phyloP scores from a whole-genome alignment of 2,797 vertebrate species.

The Botia almorhae region DNA sequence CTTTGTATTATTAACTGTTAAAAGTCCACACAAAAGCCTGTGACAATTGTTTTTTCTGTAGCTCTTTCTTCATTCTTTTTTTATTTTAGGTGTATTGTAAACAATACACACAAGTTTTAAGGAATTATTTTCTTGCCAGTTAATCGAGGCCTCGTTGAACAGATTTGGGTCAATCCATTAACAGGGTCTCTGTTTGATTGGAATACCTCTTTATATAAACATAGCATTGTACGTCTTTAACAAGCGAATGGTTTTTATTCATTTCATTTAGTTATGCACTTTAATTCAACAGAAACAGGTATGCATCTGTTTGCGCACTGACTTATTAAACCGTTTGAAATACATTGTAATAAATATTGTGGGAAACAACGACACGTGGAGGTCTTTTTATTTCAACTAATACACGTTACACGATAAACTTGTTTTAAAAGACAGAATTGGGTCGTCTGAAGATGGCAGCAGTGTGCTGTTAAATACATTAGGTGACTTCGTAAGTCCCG shows the following conservation, averaged over 20 bases:
- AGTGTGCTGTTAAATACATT: background rate
- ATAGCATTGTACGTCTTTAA: background rate
- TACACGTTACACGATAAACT: background rate
- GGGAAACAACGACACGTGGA: background rate
- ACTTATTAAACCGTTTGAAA: background rate
- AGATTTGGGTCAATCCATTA: background rate
- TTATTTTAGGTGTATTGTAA: background rate
- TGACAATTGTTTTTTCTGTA: background rate
- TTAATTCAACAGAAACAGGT: background rate
- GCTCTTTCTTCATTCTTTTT: background rate
- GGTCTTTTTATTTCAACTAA: background rate
- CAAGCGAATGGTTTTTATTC: background rate
- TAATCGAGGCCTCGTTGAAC: background rate
- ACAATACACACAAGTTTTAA: background rate
- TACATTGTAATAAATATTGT: background rate
- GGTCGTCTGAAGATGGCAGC: conserved; percentile 35
- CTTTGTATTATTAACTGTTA: background rate
- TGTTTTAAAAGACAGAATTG: too few species aligned
- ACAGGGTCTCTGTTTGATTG: background rate
- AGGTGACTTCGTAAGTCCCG: too few species aligned
- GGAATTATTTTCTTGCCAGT: too few species aligned
- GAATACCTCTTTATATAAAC: background rate
- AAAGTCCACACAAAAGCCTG: background rate
- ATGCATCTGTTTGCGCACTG: background rate
- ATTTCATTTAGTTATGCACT: background rate